Percentiles rank a stretch among this genome's conserved stretches.
These are phyloP conservation scores for Chunga burmeisteri DNA, from an alignment of 2,113 vertebrate species.

Conservation along the genomic window DNA sequence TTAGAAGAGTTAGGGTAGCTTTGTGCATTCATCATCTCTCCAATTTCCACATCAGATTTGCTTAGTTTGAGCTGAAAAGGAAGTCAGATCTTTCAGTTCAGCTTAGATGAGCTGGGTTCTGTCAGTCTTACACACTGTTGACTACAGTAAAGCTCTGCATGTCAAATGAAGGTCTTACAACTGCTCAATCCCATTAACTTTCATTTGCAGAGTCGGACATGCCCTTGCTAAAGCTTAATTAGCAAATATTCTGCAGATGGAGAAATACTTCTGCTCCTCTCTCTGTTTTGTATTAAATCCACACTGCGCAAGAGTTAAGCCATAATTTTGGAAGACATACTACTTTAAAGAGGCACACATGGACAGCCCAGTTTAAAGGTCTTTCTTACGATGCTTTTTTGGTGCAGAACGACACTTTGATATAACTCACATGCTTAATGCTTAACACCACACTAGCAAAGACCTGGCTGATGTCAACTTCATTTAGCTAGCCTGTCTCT, in stretches of 20 bases:
- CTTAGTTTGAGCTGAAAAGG: background rate
- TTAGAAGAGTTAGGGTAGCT: background rate
- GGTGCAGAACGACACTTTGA: background rate
- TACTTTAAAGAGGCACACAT: background rate
- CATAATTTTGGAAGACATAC: background rate
- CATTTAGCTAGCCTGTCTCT: background rate
- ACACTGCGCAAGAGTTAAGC: background rate
- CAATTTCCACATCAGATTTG: background rate
- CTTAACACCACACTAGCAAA: background rate
- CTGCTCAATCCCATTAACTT: slow-evolving; percentile 33
- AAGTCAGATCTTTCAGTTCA: background rate
- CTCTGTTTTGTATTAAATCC: background rate
- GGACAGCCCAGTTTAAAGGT: background rate
- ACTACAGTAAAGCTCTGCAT: background rate
- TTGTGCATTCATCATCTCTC: background rate
- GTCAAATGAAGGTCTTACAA: slow-evolving; percentile 9
- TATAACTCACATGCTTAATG: background rate
- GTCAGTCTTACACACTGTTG: background rate
- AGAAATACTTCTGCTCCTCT: background rate
- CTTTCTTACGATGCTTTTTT: background rate
- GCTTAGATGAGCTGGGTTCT: background rate
- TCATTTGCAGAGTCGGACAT: background rate
- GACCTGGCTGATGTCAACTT: background rate
- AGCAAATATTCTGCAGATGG: background rate
- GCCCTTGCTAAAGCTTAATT: background rate